Conservation (phyloP, 2,113 vertebrate species). For the Oxyruncus cristatus region DNA sequence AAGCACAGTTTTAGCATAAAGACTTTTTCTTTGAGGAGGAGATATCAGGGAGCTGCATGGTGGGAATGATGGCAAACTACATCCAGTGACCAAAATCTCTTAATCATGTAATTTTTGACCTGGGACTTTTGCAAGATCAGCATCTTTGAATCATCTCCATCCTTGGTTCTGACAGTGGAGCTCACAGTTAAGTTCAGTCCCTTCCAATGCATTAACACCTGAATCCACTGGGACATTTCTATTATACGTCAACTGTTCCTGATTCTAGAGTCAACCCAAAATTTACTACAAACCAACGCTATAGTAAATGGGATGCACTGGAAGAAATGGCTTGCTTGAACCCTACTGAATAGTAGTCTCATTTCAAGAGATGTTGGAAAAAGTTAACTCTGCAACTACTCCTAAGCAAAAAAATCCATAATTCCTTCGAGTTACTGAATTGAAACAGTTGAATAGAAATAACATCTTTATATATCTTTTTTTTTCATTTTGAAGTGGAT, state of each 20-base stretch:
- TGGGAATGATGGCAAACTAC: not conserved
- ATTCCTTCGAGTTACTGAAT: not conserved
- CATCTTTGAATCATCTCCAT: not conserved
- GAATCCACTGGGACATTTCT: not conserved
- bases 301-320: not conserved
- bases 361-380: not conserved
- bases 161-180: not conserved
- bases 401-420: not conserved
- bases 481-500: not conserved
- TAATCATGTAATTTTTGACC: not conserved
- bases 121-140: not conserved
- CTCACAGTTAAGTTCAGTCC: not conserved
- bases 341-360: not conserved
- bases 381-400: not conserved
- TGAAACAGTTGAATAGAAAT: not conserved
- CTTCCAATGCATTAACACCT: not conserved
- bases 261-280: not conserved
- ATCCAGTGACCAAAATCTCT: not conserved
- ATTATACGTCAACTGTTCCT: not conserved
- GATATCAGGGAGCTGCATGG: not conserved
- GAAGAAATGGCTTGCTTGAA: not conserved
- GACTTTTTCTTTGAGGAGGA: not conserved
- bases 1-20: not conserved
- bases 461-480: accelerated
- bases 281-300: not conserved